These are phyloP conservation scores for Erebia epiphron DNA, from an alignment of 2,888 invertebrate species.

Conservation along the genomic window DNA sequence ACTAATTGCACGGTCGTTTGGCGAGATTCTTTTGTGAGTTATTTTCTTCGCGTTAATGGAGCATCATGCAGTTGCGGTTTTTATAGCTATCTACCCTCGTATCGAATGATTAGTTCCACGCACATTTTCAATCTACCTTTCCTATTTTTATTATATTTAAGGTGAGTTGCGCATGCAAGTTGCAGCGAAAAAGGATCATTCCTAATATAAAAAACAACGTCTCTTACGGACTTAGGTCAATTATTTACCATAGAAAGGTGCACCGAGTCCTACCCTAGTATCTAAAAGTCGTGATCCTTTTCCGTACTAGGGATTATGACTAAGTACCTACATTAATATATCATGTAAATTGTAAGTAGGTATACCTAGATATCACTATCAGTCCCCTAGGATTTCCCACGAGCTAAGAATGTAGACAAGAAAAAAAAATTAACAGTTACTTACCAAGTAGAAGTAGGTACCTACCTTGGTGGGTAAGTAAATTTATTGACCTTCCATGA, in stretches of 20 bases:
- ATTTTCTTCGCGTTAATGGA: slow-evolving; percentile 29
- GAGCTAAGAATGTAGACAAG: no score
- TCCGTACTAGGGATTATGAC: not conserved
- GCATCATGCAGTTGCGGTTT: slow-evolving; percentile 23
- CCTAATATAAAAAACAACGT: not conserved
- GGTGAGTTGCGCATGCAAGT: not conserved
- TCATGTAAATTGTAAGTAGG: no score
- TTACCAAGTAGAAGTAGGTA: not conserved
- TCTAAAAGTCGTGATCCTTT: not conserved
- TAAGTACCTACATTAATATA: no score
- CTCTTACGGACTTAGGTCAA: not conserved
- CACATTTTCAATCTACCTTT: slow-evolving; percentile 6
- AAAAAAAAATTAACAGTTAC: not conserved
- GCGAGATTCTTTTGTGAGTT: slow-evolving; percentile 34
- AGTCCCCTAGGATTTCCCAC: no score
- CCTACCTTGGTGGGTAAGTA: not conserved
- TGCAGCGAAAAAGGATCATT: not conserved
- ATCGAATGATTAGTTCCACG: slow-evolving; percentile 17
- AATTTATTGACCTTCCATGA: slow-evolving; percentile 13
- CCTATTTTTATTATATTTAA: not conserved
- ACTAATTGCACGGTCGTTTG: slow-evolving; percentile 48
- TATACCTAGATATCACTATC: no score
- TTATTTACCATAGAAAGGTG: no score
- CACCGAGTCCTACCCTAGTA: not conserved
- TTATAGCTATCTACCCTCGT: slow-evolving; percentile 34